Evolutionary conservation across 1,140 invertebrate genomes (phyloP), one percentile per base, ranked within the genome.

Genomic region (Andricus grossulariae): DNA sequence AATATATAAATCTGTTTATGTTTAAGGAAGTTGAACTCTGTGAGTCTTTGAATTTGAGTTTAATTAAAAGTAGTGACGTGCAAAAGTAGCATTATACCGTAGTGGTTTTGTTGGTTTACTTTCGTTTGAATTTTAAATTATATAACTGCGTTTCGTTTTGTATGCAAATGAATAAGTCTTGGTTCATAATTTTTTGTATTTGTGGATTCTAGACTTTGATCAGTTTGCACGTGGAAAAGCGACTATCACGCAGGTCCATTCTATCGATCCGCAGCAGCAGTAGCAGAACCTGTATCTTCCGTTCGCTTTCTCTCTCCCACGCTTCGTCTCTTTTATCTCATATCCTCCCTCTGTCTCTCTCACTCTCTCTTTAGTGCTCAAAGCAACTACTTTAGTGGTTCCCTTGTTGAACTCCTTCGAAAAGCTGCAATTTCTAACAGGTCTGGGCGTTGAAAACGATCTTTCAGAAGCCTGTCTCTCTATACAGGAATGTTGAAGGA

Each of bases 161-260:
- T 11, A 45, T 45, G 10, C 0, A 45, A 45, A 45, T 45, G 10
- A 45, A 45, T 45, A 45, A 11, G 10, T 0, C 39, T 10, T 45
- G 39, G 2, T 45, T 45, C 39, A 45, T 11, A 45, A 45, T 45
- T 45, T 45, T 81, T 81, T 83, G 25, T 74, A 75, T 82, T 83
- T 73, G 80, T 57, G 51, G 52, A 71, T 60, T 77, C 72, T n/a
- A 76, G 54, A 78, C 70, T 73, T 84, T 73, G 72, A 81, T 85
- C 73, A 78, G 77, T 83, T 54, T 80, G 72, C 66, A 32, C 77
- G 76, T 79, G 75, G 80, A 84, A 78, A 81, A 75, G 73, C 72
- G 81, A 84, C 75, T 72, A 85, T 79, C 80, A 86, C 85, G 85
- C 85, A 86, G 84, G 83, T 84, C 84, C 85, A 73, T 84, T 84